phyloP scores from a whole-genome alignment of 1,140 invertebrate genomes.

The Marisa cornuarietis region DNA sequence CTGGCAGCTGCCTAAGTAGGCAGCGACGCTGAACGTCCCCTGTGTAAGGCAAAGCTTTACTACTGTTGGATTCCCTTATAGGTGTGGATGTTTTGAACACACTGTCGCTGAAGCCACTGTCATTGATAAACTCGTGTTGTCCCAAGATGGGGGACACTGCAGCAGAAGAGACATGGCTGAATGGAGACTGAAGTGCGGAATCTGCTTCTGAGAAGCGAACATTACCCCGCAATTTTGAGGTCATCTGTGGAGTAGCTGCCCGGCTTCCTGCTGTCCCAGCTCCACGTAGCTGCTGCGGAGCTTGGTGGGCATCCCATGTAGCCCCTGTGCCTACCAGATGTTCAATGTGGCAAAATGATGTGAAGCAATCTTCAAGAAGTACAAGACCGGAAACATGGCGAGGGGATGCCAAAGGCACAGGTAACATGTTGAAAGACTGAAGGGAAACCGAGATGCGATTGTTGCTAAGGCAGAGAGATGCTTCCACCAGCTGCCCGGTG shows the following conservation, averaged over 20 bases:
- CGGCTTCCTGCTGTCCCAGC: not conserved
- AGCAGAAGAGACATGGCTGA: slow-evolving; percentile 15
- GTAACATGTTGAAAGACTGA: slow-evolving; percentile 61
- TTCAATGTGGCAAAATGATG: slow-evolving; percentile 59
- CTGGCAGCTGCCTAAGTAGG: slow-evolving; percentile 58
- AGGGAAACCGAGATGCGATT: slow-evolving; percentile 60
- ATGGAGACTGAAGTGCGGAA: slow-evolving; percentile 34
- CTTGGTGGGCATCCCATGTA: not conserved
- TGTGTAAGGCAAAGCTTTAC: slow-evolving; percentile 9
- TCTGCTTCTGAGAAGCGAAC: slow-evolving; percentile 22
- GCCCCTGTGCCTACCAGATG: slow-evolving; percentile 44
- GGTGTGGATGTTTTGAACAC: slow-evolving; percentile 61
- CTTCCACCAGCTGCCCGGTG: slow-evolving; percentile 62
- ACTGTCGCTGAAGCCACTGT: slow-evolving; percentile 59
- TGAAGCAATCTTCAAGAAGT: slow-evolving; percentile 59
- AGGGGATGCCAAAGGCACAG: slow-evolving; percentile 56
- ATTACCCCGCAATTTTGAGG: slow-evolving; percentile 2
- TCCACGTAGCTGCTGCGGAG: not conserved
- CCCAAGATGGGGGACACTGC: slow-evolving; percentile 55
- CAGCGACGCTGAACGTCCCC: slow-evolving; percentile 53
- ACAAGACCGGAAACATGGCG: slow-evolving; percentile 51
- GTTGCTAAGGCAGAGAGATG: slow-evolving; percentile 52
- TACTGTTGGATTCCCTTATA: slow-evolving; percentile 26
- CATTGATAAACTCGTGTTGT: slow-evolving; percentile 44
- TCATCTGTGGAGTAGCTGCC: slow-evolving; percentile 16